phyloP scores from a whole-genome alignment of 2,797 vertebrate species.

The Sebastes minor region DNA sequence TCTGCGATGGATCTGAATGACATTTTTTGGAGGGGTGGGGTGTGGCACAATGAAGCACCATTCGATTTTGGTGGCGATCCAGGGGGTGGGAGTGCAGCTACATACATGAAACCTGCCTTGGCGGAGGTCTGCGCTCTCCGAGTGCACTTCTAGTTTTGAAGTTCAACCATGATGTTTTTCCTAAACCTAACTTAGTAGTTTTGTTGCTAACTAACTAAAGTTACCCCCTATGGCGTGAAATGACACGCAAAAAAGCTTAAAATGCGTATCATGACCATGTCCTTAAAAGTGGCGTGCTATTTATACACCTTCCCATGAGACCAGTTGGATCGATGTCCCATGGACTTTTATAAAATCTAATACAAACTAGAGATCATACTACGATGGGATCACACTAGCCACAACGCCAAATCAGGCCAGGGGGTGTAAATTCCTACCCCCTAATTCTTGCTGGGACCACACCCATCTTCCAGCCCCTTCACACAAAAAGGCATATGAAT shows the following conservation, averaged over 20 bases:
- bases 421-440: not conserved
- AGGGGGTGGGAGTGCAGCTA: too few species aligned
- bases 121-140: too few species aligned
- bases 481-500: not conserved
- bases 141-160: too few species aligned
- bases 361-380: not conserved
- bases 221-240: too few species aligned
- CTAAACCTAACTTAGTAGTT: not conserved
- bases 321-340: not conserved
- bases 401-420: accelerated
- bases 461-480: not conserved
- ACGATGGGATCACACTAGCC: too few species aligned
- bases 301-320: too few species aligned
- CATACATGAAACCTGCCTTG: too few species aligned
- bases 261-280: not conserved
- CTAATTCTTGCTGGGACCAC: not conserved
- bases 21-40: too few species aligned
- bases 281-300: not conserved
- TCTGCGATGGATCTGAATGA: too few species aligned
- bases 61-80: too few species aligned
- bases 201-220: too few species aligned
- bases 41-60: too few species aligned
- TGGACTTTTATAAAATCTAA: not conserved
- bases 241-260: not conserved
- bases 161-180: not conserved